Base-by-base conservation (phyloP, 2,113 vertebrate genomes). In the Neodontobutis hainanensis region DNA sequence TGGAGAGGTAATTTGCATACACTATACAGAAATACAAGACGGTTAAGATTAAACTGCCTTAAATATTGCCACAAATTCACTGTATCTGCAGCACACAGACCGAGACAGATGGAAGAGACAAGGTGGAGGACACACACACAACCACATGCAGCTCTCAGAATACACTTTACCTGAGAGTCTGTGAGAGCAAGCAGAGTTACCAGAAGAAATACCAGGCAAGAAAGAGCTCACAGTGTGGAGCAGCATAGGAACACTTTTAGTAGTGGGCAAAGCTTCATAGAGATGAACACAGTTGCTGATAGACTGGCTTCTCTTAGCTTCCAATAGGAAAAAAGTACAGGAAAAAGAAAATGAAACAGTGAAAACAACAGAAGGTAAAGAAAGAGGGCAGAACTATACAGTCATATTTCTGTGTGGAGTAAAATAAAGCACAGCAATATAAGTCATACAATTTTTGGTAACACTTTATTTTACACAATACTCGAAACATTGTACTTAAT, bases 221-320 rank as follows among this genome's bases (percentile, higher is more conserved):
- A 98, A 91, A 95, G 95, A 95, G 95, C 93, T 97, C 94, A 97
- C 93, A 97, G 95, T 97, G 92, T 98, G 96, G 85, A 98, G 96
- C 89, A 99, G 95, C 92, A 97, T 94, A 90, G 96, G 97, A 61
- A 97, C 95, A 81, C 97, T 98, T 96, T 97, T 98, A 96, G 97
- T 92, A 89, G 95, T 82, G 84, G 96, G 95, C 90, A 99, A 95
- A 95, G 94, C 93, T 94, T 98, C 97, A 92, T 91, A 97, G 61
- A 98, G 97, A 88, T 96, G 96, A 61, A 93, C 96, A 96, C 97
- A 98, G 95, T 96, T 99, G 97, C 95, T 96, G 96, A 98, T 96
- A 94, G 97, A 99, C 90, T 97, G 96, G 93, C 97, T 99, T 94
- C 97, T 93, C 94, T 98, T 98, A 91, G 97, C 97, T 99, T 97